Base-by-base conservation (phyloP, 2,797 vertebrate genomes). In the Sciurus carolinensis region DNA sequence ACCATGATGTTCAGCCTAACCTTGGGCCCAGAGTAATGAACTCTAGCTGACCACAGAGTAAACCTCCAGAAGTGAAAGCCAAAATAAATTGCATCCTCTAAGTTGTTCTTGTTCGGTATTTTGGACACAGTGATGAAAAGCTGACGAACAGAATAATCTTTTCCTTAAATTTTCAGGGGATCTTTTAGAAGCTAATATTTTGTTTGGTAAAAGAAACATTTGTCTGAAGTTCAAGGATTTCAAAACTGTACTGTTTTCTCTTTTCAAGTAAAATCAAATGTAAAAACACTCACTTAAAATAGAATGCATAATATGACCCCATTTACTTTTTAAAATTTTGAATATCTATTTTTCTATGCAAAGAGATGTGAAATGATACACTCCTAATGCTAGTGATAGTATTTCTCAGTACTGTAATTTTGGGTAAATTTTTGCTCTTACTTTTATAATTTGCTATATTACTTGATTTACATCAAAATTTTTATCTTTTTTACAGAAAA, bases 201-300 rank as follows among this genome's bases (percentile, higher is more conserved):
- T 62, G 92, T 95, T 71, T 64, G 36, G 42, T 91, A 44, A 62
- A 95, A 87, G 26, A 93, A 89, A 83, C 36, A 93, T 57, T 47
- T 95, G 71, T 87, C 66, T 95, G 42, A 96, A 75, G 50, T 89
- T 90, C 75, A 91, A 91, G 47, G 66, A 77, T 44, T 97, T 92
- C 76, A 62, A 96, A 87, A 80, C 76, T 83, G 92, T 87, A 92
- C 30, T 85, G 13, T 84, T 72, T 89, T 93, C 42, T 91, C 89
- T 89, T 94, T 93, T 84, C 30, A 94, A 76, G 26, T 93, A 91
- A 96, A 96, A 92, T 77, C 87, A 88, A 95, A 76, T 24, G 47
- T 64, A 88, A 89, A 39, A 88, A 86, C 36, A 82, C 93, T 91
- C 71, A 85, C 47, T 89, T 76, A 76, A 93, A 72, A 79, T 36